Base-by-base conservation (phyloP, 2,888 invertebrate species). In the Adela reaumurella region DNA sequence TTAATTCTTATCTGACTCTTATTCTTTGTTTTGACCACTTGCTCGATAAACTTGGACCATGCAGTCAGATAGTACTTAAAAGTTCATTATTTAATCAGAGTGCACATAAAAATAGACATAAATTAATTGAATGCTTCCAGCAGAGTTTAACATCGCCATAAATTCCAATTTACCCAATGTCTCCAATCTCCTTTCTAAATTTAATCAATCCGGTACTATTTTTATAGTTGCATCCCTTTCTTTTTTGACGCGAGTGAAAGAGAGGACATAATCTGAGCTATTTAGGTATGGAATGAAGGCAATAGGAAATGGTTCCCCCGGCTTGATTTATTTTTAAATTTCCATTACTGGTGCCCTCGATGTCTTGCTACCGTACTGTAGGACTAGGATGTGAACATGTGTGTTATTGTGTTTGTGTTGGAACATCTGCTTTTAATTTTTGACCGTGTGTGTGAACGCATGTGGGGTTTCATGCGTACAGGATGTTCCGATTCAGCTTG, bases 311-410 rank as follows among this genome's bases (percentile, higher is more conserved):
- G 11, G 35, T 64, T 65, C 70, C 65, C 77, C 77, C 73, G 69
- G 72, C 62, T 63, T 51, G 70, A 67, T 68, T 67, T 77, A 76
- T 76, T 76, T 76, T 70, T 64, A 66, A 62, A 62, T 59, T 54
- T 53, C 59, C 60, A 62, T 56, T 59, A 60, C 61, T 56, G 55
- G 53, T 35, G 35, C 8, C 11, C 35, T 14, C 35, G 14, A 11
- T 8, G n/a, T 11, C 6, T 35, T 14, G 14, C n/a, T 35, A n/a
- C n/a, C n/a, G n/a, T n/a, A n/a, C n/a, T n/a, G n/a, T n/a, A n/a
- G n/a, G n/a, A n/a, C n/a, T n/a, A 35, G 35, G 8, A 4, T 35
- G 35, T 8, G 14, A 3, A 35, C 35, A 35, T 35, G 35, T 35
- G 24, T 35, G n/a, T 35, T 35, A 35, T 35, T 35, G 14, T 35